A percentile compares a stretch with the other conserved stretches of the same genome.
Evolutionary conservation across 1,140 invertebrate species (phyloP).

Genomic region (Macrobrachium rosenbergii): DNA sequence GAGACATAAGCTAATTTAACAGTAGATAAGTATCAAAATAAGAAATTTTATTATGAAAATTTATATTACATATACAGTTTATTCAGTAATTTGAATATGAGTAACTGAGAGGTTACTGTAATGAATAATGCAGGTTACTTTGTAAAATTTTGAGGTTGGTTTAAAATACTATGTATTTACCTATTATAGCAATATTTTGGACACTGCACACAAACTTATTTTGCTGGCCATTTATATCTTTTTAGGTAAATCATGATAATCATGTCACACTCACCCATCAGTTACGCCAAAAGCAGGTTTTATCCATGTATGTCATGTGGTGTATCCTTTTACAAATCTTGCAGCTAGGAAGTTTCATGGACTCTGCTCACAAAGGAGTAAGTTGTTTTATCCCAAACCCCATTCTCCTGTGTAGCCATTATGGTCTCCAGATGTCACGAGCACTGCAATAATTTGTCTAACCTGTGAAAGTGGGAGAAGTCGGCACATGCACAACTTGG

Average conservation of each 20-base stretch:
- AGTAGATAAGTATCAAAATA: too few relatives aligned
- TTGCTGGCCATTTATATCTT: constrained; percentile 50
- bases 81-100: too few relatives aligned
- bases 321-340: constrained; percentile 75
- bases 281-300: constrained; percentile 67
- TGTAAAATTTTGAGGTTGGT: too few relatives aligned
- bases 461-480: not conserved
- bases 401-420: not conserved
- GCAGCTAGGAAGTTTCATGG: constrained; percentile 77
- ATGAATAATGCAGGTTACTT: too few relatives aligned
- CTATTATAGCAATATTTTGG: not conserved
- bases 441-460: too few relatives aligned
- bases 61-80: too few relatives aligned
- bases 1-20: too few relatives aligned
- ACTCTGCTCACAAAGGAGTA: constrained; percentile 76
- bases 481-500: not conserved
- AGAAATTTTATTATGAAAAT: too few relatives aligned
- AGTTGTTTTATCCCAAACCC: not conserved
- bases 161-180: too few relatives aligned
- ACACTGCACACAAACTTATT: not conserved
- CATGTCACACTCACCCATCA: constrained; percentile 72
- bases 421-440: not conserved
- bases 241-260: constrained; percentile 76
- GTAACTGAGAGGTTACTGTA: too few relatives aligned
- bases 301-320: constrained; percentile 76